Conservation (phyloP, 1,140 invertebrate genomes). For the Centruroides sculpturatus region DNA sequence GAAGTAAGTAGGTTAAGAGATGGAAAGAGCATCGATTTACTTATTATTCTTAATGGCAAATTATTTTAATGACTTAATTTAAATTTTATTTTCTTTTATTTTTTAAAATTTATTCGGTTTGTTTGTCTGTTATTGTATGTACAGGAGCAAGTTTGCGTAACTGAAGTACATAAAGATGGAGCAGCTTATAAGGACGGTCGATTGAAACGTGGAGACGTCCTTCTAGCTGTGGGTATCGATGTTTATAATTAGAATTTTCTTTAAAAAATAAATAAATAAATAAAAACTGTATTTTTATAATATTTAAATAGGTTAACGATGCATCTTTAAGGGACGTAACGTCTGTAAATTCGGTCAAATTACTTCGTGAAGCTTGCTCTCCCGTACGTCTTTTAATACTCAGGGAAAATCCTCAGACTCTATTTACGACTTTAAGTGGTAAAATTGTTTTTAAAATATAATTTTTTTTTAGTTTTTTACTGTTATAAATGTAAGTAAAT, state of each 20-base stretch:
- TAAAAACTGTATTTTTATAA: no score
- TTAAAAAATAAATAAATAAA: no score
- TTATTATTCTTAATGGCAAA: no score
- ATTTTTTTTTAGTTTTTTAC: no score
- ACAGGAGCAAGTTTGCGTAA: slow-evolving; percentile 21
- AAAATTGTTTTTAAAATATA: no score
- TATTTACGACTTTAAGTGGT: slow-evolving; percentile 14
- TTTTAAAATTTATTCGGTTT: no score
- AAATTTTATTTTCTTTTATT: no score
- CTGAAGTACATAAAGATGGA: slow-evolving; percentile 19
- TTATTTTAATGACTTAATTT: no score
- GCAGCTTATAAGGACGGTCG: slow-evolving; percentile 20
- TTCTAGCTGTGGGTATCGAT: slow-evolving; percentile 18
- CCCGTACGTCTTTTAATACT: slow-evolving; percentile 18
- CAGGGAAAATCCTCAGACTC: slow-evolving; percentile 19
- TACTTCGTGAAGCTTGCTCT: slow-evolving; percentile 15
- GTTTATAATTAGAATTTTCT: no score
- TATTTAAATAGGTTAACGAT: slow-evolving; percentile 13
- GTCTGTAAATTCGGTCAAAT: slow-evolving; percentile 12
- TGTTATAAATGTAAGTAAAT: no score
- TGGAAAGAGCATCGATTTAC: no score
- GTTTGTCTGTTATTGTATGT: not conserved
- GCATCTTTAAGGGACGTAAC: slow-evolving; percentile 16
- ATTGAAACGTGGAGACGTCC: slow-evolving; percentile 20
- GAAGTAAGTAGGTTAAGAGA: no score